Base-by-base conservation (phyloP, 2,888 invertebrate genomes). In the Laspeyria flexula region DNA sequence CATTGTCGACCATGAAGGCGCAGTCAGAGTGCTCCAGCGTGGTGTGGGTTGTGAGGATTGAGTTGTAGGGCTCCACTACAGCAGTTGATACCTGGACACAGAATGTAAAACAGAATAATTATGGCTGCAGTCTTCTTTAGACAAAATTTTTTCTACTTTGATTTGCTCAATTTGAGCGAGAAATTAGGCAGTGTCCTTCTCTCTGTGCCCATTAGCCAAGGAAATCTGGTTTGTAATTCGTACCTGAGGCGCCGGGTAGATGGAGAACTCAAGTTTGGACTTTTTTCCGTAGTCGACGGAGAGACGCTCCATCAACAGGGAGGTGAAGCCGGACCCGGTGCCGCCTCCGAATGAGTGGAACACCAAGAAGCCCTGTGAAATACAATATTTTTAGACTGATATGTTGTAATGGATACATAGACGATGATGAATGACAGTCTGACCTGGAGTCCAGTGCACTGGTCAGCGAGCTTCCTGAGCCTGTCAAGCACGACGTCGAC, bases 221-320 rank as follows among this genome's bases (percentile, higher is more conserved):
- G n/a, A n/a, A n/a, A n/a, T n/a, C n/a, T n/a, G n/a, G n/a, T n/a
- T n/a, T n/a, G n/a, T n/a, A n/a, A n/a, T n/a, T n/a, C n/a, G n/a
- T 88, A 96, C 97, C 93, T 97, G 97, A 4, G 98, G 98, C 7
- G 98, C 98, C 6, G 98, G 98, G 83, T 99, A 99, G 72, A 98
- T 97, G 47, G 97, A 96, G 87, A 99, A 98, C 86, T 97, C 97
- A 16, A 98, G 93, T 83, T 98, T 98, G 43, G 97, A 97, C 88
- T 98, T 98, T 90, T 97, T 98, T 63, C 98, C 97, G 86, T 98
- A 98, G 87, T 98, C 97, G 1, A 97, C 97, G 38, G 96, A 96
- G 30, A 99, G 94, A 39, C 97, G 94, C 88, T 98, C 97, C 98
- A 98, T 98, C 56, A 98, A 93, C 61, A 98, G 93, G 1, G 98